Percentiles rank a stretch among this genome's conserved stretches.
These are phyloP conservation scores for Platichthys stellatus DNA, from an alignment of 2,113 vertebrate species.

Conservation along the genomic window DNA sequence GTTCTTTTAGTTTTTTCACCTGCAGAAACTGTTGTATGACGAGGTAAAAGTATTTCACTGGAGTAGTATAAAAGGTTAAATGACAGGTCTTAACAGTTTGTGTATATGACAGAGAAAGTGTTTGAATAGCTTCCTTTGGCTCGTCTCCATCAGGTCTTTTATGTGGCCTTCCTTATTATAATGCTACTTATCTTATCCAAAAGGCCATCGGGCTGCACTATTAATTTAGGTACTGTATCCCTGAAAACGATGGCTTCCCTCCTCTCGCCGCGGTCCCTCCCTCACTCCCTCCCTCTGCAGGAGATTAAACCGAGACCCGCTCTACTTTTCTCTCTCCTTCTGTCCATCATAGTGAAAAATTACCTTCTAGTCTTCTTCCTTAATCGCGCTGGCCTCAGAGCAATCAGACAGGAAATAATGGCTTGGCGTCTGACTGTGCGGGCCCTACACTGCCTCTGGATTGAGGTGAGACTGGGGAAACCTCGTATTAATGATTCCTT, in stretches of 20 bases:
- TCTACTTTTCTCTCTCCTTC: conserved; percentile 68
- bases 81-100: conserved; percentile 31
- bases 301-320: conserved; percentile 72
- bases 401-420: conserved; percentile 76
- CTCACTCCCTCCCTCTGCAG: conserved; percentile 59
- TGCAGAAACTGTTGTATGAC: not conserved
- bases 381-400: conserved; percentile 71
- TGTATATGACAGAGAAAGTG: conserved; percentile 27
- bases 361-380: conserved; percentile 74
- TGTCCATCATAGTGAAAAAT: conserved; percentile 80
- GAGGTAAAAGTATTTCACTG: conserved; percentile 42
- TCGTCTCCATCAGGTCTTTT: conserved; percentile 57
- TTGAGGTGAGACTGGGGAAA: conserved; percentile 60
- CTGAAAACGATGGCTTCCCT: conserved; percentile 53
- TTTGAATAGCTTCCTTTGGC: conserved; percentile 51
- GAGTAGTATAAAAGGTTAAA: conserved; percentile 59
- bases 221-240: conserved; percentile 72
- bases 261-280: conserved; percentile 46
- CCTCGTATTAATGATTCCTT: conserved; percentile 64
- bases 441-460: conserved; percentile 50
- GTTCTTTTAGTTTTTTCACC: conserved; percentile 17
- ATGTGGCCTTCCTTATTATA: conserved; percentile 68
- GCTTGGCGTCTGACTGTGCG: conserved; percentile 53
- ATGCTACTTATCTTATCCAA: conserved; percentile 75
- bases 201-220: conserved; percentile 71